Percentiles rank a stretch among this genome's conserved stretches.
Evolutionary conservation across 1,140 invertebrate species (phyloP).

Genomic region (Megalopta genalis): DNA sequence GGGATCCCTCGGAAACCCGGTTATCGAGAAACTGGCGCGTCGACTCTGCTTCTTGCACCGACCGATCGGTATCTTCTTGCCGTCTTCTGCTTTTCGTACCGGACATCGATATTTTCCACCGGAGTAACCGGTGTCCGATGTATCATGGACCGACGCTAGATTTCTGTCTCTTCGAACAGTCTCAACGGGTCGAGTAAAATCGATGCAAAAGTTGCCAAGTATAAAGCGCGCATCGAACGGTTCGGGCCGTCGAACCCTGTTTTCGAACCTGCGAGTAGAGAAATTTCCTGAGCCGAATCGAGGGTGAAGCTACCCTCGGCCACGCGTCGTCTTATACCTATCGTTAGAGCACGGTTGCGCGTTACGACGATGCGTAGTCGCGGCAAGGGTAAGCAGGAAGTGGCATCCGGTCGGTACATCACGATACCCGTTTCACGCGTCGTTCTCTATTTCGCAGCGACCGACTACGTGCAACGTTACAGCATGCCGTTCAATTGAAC

Average conservation of each 20-base stretch:
- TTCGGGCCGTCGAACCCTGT: too few relatives aligned
- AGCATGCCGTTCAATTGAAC: slow-evolving; percentile 48
- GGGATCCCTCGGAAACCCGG: neutral
- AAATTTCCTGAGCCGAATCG: too few relatives aligned
- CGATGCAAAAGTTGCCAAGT: too few relatives aligned
- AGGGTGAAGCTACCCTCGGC: neutral
- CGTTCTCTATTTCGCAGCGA: slow-evolving; percentile 53
- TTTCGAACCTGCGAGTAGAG: too few relatives aligned
- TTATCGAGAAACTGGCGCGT: neutral
- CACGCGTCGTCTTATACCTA: slow-evolving; percentile 40
- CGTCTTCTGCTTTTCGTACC: neutral
- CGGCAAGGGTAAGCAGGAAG: slow-evolving; percentile 75
- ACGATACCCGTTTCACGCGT: slow-evolving; percentile 57
- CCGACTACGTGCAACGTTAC: slow-evolving; percentile 45
- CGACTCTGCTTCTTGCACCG: slow-evolving; percentile 3
- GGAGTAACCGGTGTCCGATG: too few relatives aligned
- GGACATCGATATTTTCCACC: neutral
- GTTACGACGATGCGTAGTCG: slow-evolving; percentile 61
- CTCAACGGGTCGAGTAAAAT: too few relatives aligned
- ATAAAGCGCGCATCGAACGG: too few relatives aligned
- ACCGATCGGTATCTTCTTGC: too few relatives aligned
- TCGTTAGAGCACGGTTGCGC: slow-evolving; percentile 35
- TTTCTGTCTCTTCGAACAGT: too few relatives aligned
- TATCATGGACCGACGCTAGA: too few relatives aligned
- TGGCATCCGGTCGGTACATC: slow-evolving; percentile 71